Evolutionary conservation across 1,140 invertebrate species (phyloP).

Genomic region (Protaetia brevitarsis): DNA sequence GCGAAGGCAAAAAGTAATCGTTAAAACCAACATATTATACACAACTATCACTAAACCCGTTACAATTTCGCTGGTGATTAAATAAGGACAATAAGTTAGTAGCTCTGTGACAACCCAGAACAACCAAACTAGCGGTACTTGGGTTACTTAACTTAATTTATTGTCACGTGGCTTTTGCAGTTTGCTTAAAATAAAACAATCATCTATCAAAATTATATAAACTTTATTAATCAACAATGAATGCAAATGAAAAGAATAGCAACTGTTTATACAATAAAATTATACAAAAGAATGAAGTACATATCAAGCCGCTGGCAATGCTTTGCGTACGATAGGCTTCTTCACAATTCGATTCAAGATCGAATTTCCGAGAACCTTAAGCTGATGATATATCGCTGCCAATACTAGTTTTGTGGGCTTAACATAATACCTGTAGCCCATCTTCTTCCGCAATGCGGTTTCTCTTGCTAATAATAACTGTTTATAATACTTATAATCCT

Average conservation of each 20-base stretch:
- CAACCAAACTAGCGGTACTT: too few species aligned
- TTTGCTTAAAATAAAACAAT: too few species aligned
- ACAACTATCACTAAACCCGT: too few species aligned
- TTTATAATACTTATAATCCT: constrained; percentile 43
- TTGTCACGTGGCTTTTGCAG: too few species aligned
- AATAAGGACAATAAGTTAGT: too few species aligned
- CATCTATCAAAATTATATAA: constrained; percentile 11
- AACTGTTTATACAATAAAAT: neutral
- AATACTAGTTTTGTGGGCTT: constrained; percentile 43
- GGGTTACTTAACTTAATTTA: too few species aligned
- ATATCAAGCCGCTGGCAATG: neutral
- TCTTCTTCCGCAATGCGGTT: constrained; percentile 48
- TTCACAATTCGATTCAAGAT: neutral
- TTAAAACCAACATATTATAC: too few species aligned
- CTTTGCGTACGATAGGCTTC: neutral
- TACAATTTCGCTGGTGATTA: too few species aligned
- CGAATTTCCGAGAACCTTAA: neutral
- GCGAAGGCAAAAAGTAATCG: too few species aligned
- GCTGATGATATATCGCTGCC: neutral
- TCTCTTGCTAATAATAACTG: constrained; percentile 48
- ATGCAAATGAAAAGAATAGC: neutral
- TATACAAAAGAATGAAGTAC: neutral
- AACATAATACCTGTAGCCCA: constrained; percentile 53
- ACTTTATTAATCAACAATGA: constrained; percentile 7
- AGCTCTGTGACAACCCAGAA: too few species aligned